Base-by-base conservation (phyloP, 2,797 vertebrate genomes). In the Schizothorax lantsangensis region DNA sequence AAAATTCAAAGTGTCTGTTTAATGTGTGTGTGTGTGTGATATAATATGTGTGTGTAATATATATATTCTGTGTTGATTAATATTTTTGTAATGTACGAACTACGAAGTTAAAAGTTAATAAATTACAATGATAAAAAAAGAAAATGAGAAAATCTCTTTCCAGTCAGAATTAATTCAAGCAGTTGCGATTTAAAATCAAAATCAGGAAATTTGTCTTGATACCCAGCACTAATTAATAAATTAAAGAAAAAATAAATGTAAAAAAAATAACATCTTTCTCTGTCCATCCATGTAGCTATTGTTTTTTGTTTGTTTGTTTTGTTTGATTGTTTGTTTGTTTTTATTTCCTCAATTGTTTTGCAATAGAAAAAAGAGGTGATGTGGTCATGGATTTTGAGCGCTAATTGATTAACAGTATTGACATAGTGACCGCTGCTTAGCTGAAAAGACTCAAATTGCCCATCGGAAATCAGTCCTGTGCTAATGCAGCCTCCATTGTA, bases 401-500 rank as follows among this genome's bases (percentile, higher is more conserved):
- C 14, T 87, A 47, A 59, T 69, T 71, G 73, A 83, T 38, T 87
- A 75, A 77, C 47, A 69, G 8, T 47, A 47, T 47, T 80, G 52
- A 85, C 84, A 79, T 33, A 4, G 64, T 40, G 52, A 54, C 68
- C 54, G 38, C 79, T 30, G 30, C 19, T 38, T 52, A 52, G 68
- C 57, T 49, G 82, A 54, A 49, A 72, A 71, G 66, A 78, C 73
- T 78, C 73, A 52, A 68, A 43, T 54, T 66, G 14, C 74, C 52
- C 66, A 49, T 85, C 77, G 47, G 26, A 80, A 85, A 80, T 47
- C 38, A 73, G 66, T 64, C 33, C 23, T 68, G 59, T 92, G 90
- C 93, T 93, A 93, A 94, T 94, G 94, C 95, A 93, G 91, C 92
- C 91, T 89, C 92, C 91, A 93, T 92, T 94, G 93, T 92, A 94